Conservation (phyloP, 2,113 vertebrate species). For the Tetraodon nigroviridis region DNA sequence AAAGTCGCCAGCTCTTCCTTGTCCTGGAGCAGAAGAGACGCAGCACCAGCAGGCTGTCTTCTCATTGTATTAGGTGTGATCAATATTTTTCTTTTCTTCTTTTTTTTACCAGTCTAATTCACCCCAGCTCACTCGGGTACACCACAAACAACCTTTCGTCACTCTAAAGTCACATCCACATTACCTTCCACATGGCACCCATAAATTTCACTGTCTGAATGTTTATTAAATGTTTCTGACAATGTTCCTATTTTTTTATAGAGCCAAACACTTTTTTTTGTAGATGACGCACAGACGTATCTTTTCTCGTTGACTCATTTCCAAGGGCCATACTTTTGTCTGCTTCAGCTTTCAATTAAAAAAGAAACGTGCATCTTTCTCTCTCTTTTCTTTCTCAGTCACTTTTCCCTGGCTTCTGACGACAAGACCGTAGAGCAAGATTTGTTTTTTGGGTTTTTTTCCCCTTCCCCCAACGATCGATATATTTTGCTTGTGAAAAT, state of each 20-base stretch:
- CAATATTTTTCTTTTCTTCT: constrained; percentile 6
- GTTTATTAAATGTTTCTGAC: constrained; percentile 45
- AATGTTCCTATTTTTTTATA: constrained; percentile 1
- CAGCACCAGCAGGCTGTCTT: constrained; percentile 56
- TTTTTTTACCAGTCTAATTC: background rate
- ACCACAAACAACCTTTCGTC: constrained; percentile 32
- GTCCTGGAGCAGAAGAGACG: constrained; percentile 29
- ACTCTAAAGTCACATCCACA: constrained; percentile 47
- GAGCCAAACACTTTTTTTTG: constrained; percentile 34
- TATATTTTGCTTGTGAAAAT: too few relatives aligned
- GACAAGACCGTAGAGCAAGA: too few relatives aligned
- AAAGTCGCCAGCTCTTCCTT: constrained; percentile 23
- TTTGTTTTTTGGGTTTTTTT: too few relatives aligned
- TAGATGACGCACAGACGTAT: constrained; percentile 48
- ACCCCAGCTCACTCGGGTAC: constrained; percentile 31
- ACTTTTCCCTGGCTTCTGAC: background rate
- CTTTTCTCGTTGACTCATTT: constrained; percentile 44
- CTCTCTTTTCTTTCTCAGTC: constrained; percentile 1
- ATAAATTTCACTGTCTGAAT: constrained; percentile 46
- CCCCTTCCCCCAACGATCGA: too few relatives aligned
- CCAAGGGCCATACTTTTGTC: constrained; percentile 76
- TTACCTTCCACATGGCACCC: constrained; percentile 20
- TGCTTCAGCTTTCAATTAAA: constrained; percentile 86
- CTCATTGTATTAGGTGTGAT: constrained; percentile 23
- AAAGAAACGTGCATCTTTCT: constrained; percentile 63